phyloP scores from a whole-genome alignment of 2,888 invertebrate species.

The Villa cingulata region DNA sequence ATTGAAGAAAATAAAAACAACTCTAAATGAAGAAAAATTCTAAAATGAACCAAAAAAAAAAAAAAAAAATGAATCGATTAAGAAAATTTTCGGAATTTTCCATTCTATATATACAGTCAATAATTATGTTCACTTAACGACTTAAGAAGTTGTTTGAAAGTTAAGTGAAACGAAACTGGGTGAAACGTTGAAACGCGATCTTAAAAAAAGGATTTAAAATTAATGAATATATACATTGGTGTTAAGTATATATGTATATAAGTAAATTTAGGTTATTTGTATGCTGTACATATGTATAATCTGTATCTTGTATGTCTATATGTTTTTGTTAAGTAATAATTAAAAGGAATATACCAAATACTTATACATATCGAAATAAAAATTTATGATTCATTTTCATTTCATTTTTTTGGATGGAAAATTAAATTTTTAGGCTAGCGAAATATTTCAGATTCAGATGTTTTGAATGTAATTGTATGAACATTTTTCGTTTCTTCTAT shows the following conservation, averaged over 20 bases:
- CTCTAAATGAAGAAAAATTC: too few species aligned
- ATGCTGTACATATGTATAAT: background rate
- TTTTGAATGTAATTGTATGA: too few species aligned
- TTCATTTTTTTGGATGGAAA: too few species aligned
- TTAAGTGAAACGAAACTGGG: background rate
- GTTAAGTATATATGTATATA: background rate
- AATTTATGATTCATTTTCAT: too few species aligned
- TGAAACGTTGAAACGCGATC: background rate
- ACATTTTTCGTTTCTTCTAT: too few species aligned
- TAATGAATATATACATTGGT: too few species aligned
- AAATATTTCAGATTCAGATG: too few species aligned
- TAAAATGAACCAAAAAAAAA: background rate
- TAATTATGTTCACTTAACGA: constrained; percentile 1
- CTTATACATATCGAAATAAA: too few species aligned
- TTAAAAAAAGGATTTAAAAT: background rate
- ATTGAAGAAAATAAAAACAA: background rate
- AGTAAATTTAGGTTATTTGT: background rate
- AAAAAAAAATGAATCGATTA: constrained; percentile 3
- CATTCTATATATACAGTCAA: background rate
- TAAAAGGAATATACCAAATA: too few species aligned
- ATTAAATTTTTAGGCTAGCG: too few species aligned
- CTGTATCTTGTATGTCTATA: background rate
- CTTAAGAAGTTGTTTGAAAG: background rate
- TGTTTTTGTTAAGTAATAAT: too few species aligned
- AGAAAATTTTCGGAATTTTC: constrained; percentile 2